A percentile compares a stretch with the other conserved stretches of the same genome.
phyloP scores from a whole-genome alignment of 2,113 vertebrate species.

The Vireo altiloquus region DNA sequence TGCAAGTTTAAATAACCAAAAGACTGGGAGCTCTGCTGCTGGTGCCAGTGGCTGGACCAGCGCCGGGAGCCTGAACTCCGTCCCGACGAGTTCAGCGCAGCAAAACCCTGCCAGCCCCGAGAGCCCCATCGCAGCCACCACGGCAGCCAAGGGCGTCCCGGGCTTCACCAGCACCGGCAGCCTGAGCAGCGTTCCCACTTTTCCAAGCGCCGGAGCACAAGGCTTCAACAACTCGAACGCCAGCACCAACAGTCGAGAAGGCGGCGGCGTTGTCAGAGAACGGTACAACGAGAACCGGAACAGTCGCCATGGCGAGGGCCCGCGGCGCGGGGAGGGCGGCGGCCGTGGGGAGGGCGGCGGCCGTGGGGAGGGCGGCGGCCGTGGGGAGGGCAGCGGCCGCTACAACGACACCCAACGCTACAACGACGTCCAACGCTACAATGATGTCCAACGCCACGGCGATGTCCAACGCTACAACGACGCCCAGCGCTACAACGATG shows the following conservation, averaged over 20 bases:
- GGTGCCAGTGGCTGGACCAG: slow-evolving; percentile 94
- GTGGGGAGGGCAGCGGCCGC: neutral
- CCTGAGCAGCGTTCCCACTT: slow-evolving; percentile 75
- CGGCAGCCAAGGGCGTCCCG: slow-evolving; percentile 54
- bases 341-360: neutral
- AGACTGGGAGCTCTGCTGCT: slow-evolving; percentile 83
- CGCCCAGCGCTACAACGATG: no score
- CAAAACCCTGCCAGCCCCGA: slow-evolving; percentile 53
- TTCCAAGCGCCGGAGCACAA: slow-evolving; percentile 61
- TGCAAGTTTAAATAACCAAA: slow-evolving; percentile 88
- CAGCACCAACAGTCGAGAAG: slow-evolving; percentile 66
- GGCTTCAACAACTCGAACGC: slow-evolving; percentile 56
- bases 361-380: neutral
- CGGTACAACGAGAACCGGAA: slow-evolving; percentile 61
- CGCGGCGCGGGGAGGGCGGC: slow-evolving; percentile 60
- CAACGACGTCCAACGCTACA: neutral
- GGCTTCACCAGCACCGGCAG: slow-evolving; percentile 70
- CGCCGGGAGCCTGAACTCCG: slow-evolving; percentile 92
- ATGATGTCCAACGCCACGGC: neutral
- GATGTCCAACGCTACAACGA: no score
- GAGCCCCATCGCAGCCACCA: neutral
- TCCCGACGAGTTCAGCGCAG: slow-evolving; percentile 81
- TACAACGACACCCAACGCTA: no score
- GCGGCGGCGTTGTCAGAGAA: slow-evolving; percentile 44
- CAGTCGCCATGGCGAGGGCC: slow-evolving; percentile 68